Conservation (phyloP, 2,113 vertebrate species). For the Phaethon lepturus region DNA sequence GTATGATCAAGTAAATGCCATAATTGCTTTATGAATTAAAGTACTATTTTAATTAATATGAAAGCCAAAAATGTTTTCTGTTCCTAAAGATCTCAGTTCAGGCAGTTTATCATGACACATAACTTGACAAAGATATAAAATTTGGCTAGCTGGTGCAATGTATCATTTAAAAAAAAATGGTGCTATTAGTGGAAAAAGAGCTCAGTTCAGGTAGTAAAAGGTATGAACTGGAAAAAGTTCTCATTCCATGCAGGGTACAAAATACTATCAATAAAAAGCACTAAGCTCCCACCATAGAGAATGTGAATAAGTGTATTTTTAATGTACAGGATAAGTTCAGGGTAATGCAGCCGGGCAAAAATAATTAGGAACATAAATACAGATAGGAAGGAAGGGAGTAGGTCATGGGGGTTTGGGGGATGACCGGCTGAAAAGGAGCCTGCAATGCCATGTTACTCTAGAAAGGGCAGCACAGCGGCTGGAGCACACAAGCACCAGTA, state of each 20-base stretch:
- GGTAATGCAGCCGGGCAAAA: neutral
- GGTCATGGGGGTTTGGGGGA: neutral
- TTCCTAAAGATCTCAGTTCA: neutral
- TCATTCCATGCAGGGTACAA: neutral
- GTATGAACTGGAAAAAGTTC: neutral
- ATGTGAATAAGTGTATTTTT: neutral
- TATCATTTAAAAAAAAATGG: neutral
- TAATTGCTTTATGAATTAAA: neutral
- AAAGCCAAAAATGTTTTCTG: neutral
- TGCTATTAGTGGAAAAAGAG: neutral
- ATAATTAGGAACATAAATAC: neutral
- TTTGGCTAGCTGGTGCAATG: neutral
- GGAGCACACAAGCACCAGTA: neutral
- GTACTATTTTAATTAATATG: neutral
- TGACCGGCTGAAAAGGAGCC: neutral
- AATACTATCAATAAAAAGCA: neutral
- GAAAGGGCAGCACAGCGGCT: neutral
- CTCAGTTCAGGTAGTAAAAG: neutral
- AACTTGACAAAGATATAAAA: neutral
- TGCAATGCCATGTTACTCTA: rapidly evolving
- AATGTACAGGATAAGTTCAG: neutral
- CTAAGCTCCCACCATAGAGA: neutral
- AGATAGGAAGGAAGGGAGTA: neutral
- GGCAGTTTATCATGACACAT: neutral
- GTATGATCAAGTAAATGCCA: neutral